Evolutionary conservation across 2,888 invertebrate species (phyloP).

Genomic region (Mythimna pallens): DNA sequence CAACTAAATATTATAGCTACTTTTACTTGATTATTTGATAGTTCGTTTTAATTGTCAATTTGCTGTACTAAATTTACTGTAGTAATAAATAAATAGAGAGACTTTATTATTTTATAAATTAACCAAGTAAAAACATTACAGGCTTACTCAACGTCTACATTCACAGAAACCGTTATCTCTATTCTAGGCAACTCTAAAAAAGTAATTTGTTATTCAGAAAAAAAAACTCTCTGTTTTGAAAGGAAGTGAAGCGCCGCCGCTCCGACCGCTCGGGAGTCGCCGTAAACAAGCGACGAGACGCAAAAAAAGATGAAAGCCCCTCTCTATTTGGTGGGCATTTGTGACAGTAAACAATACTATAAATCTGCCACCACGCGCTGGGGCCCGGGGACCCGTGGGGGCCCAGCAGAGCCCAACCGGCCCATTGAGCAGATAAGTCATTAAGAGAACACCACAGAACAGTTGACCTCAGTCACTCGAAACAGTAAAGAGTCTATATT

Average conservation of each 20-base stretch:
- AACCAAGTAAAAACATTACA: neutral
- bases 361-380: conserved; percentile 35
- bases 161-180: neutral
- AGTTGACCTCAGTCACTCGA: neutral
- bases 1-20: too few relatives aligned
- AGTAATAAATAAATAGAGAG: neutral
- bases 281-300: conserved; percentile 41
- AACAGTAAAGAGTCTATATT: conserved; percentile 13
- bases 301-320: conserved; percentile 21
- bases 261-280: neutral
- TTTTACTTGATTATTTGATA: neutral
- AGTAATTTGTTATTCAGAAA: conserved; percentile 34
- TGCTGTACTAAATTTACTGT: too few relatives aligned
- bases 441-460: conserved; percentile 1
- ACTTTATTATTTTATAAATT: neutral
- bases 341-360: conserved; percentile 57
- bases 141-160: neutral
- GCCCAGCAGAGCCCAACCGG: neutral
- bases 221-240: conserved; percentile 26
- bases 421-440: conserved; percentile 26
- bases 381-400: too few relatives aligned
- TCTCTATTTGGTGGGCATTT: conserved; percentile 26
- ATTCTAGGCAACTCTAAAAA: conserved; percentile 25
- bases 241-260: conserved; percentile 33
- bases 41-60: neutral